Percentiles rank a stretch among this genome's conserved stretches.
phyloP scores from a whole-genome alignment of 1,140 invertebrate species.

The Tetramorium alpestre region DNA sequence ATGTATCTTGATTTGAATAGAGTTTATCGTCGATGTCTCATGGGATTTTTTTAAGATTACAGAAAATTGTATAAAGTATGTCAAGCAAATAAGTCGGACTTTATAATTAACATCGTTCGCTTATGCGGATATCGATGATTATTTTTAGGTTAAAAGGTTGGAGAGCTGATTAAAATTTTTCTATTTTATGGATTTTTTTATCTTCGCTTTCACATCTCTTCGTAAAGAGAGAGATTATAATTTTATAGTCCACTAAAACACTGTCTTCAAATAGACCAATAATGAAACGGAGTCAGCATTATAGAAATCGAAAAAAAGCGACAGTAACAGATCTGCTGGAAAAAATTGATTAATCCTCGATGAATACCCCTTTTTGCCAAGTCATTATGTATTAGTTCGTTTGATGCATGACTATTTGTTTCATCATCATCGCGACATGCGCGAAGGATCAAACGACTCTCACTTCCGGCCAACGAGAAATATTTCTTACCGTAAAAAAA shows the following conservation, averaged over 20 bases:
- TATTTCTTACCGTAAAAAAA: slow-evolving; percentile 18
- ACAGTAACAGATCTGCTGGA: not conserved
- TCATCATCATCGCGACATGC: slow-evolving; percentile 38
- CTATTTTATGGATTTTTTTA: not conserved
- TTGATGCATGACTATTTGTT: slow-evolving; percentile 50
- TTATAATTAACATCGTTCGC: slow-evolving; percentile 2
- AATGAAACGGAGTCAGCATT: not conserved
- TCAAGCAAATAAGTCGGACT: not conserved
- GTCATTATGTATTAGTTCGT: slow-evolving; percentile 25
- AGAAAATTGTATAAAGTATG: not conserved
- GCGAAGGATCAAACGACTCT: slow-evolving; percentile 46
- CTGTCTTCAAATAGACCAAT: not conserved
- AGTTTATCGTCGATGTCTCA: not conserved
- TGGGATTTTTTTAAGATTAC: not conserved
- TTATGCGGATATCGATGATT: not conserved
- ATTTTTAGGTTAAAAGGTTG: not conserved
- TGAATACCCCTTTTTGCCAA: not conserved
- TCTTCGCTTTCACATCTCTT: no score
- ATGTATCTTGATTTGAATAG: not conserved
- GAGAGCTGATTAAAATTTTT: not conserved
- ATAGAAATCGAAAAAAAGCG: not conserved
- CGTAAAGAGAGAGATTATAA: not conserved
- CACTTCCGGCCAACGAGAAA: slow-evolving; percentile 38
- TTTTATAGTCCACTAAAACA: not conserved
- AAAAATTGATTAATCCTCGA: slow-evolving; percentile 33